These are phyloP conservation scores for Digitonthophagus gazella DNA, from an alignment of 2,888 invertebrate species.

Conservation along the genomic window DNA sequence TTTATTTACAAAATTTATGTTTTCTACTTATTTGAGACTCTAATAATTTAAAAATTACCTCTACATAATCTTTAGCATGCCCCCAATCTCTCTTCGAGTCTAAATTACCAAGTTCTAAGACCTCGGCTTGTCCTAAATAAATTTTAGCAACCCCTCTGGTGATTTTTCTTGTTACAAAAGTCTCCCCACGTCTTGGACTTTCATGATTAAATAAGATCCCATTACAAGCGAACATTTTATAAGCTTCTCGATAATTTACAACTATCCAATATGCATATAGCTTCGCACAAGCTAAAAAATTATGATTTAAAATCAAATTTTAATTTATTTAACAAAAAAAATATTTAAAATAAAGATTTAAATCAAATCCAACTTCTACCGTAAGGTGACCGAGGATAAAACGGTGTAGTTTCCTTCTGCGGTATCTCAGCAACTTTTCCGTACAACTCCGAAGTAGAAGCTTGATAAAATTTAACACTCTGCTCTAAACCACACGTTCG, in stretches of 20 bases:
- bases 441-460: conserved; percentile 92
- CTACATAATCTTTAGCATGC: conserved; percentile 92
- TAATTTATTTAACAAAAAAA: not conserved
- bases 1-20: too few relatives aligned
- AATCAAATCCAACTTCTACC: conserved; percentile 59
- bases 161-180: conserved; percentile 97
- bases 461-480: conserved; percentile 86
- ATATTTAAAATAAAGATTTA: conserved; percentile 5
- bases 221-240: conserved; percentile 93
- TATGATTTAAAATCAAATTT: conserved; percentile 3
- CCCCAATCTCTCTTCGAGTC: conserved; percentile 99
- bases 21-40: too few relatives aligned
- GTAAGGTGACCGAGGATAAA: conserved; percentile 95
- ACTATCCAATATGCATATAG: conserved; percentile 96
- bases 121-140: conserved; percentile 78
- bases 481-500: conserved; percentile 82
- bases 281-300: conserved; percentile 82
- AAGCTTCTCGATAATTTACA: conserved; percentile 93
- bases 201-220: conserved; percentile 97
- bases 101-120: conserved; percentile 88
- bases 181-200: conserved; percentile 93
- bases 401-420: conserved; percentile 92
- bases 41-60: too few relatives aligned
- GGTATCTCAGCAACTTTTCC: conserved; percentile 92
- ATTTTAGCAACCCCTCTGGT: conserved; percentile 98